phyloP scores from a whole-genome alignment of 2,888 invertebrate species.

The Endomychus coccineus region DNA sequence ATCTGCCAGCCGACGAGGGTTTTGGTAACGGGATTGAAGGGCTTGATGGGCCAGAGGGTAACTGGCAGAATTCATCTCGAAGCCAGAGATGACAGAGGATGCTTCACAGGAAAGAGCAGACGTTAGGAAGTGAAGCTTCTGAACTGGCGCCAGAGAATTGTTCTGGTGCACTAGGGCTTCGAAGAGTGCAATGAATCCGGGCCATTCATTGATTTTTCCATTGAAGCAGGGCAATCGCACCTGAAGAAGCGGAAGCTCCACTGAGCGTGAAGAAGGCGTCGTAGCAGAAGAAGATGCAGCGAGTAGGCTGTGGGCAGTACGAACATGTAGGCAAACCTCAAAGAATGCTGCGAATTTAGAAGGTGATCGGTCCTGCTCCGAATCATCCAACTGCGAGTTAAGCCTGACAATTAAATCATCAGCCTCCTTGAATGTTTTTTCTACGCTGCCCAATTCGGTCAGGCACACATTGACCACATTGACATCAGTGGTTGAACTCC shows the following conservation, averaged over 20 bases:
- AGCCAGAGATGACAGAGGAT: neutral
- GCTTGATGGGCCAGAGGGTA: conserved; percentile 1
- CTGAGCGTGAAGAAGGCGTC: neutral
- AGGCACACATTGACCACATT: conserved; percentile 2
- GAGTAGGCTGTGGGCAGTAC: conserved; percentile 2
- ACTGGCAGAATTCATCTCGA: neutral
- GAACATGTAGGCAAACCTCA: conserved; percentile 1
- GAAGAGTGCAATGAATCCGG: neutral
- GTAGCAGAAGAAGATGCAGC: neutral
- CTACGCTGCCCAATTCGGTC: neutral
- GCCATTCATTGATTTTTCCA: conserved; percentile 2
- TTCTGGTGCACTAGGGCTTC: neutral
- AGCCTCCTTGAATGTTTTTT: neutral
- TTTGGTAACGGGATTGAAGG: conserved; percentile 2
- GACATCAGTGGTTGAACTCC: conserved; percentile 1
- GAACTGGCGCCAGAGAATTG: conserved; percentile 4
- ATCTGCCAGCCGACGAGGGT: conserved; percentile 1
- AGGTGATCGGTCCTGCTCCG: conserved; percentile 4
- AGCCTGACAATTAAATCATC: conserved; percentile 2
- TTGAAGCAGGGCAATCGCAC: conserved; percentile 2
- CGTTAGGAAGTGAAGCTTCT: conserved; percentile 1
- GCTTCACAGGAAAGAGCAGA: conserved; percentile 2
- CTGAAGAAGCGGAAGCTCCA: conserved; percentile 1
- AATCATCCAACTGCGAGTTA: conserved; percentile 3
- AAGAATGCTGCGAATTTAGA: conserved; percentile 4